Base-by-base conservation (phyloP, 2,797 vertebrate species). In the Helarctos malayanus region DNA sequence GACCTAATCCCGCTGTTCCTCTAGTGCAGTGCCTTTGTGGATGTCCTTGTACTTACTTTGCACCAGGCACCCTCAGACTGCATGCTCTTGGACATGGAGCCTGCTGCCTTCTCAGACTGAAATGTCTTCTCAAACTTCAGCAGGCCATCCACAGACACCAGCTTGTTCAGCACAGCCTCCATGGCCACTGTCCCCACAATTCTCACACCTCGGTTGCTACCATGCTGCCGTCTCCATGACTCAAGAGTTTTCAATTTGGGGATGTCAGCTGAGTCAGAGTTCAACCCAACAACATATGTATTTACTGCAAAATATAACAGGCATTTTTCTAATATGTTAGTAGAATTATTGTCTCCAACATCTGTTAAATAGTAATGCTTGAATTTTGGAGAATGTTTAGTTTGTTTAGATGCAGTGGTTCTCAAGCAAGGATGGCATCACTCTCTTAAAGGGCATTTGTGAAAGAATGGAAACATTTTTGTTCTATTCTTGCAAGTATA, bases 1-100 rank as follows among this genome's bases (percentile, higher is more conserved):
- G 94, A 99, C 94, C 56, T 99, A 99, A 97, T 99, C 99, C 52
- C 99, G 98, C 54, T 99, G 99, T 54, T 99, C 99, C 0, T 99
- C 99, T 21, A 25, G 23, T 25, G 23, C 56, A 57, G 56, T 4
- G 9, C 23, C 56, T 57, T 25, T 10, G 23, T 23, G 21, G 56
- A 25, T 18, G 21, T 57, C 56, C 56, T 57, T 57, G 23, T 9
- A 57, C 19, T 57, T 57, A 23, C 56, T 57, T 56, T 0, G 3
- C 9, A 3, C 21, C 21, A 25, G 56, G 23, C 56, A 25, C 23
- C 11, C 56, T 57, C 21, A 21, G 23, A 57, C 56, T 25, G 56
- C 56, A 57, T 57, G 56, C 21, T 57, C 56, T 57, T 57, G 56
- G 56, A 10, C 23, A 57, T 57, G 56, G 56, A 57, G 56, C 56